Percentiles rank a stretch among this genome's conserved stretches.
Conservation (phyloP, 2,113 vertebrate species). For the Callaeas wilsoni region DNA sequence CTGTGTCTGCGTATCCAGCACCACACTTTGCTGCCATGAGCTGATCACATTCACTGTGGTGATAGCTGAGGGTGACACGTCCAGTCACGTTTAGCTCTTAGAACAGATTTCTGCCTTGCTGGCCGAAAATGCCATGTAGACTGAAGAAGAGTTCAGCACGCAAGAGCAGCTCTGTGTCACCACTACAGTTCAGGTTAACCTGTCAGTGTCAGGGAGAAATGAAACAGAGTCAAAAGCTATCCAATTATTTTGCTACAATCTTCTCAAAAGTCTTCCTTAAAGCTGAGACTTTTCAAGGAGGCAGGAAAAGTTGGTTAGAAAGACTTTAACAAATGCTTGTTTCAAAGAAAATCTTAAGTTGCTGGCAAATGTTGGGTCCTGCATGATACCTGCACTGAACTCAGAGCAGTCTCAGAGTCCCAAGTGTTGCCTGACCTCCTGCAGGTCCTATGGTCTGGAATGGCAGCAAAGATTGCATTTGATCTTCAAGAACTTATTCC, state of each 20-base stretch:
- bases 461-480: neutral
- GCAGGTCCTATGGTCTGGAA: neutral
- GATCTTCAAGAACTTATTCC: neutral
- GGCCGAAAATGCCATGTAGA: neutral
- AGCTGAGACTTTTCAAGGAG: neutral
- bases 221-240: neutral
- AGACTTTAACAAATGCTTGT: neutral
- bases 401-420: neutral
- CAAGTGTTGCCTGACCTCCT: neutral
- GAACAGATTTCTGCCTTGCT: neutral
- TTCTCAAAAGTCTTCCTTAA: neutral
- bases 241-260: slow-evolving; percentile 1
- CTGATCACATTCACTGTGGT: fast-evolving
- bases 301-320: neutral
- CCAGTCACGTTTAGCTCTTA: neutral
- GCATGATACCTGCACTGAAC: neutral
- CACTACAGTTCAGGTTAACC: neutral
- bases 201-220: neutral
- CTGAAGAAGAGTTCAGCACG: neutral
- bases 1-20: neutral
- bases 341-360: neutral
- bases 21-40: neutral
- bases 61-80: neutral
- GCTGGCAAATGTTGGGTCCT: neutral
- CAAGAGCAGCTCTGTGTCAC: neutral